phyloP scores from a whole-genome alignment of 2,113 vertebrate genomes.

The Procavia capensis region DNA sequence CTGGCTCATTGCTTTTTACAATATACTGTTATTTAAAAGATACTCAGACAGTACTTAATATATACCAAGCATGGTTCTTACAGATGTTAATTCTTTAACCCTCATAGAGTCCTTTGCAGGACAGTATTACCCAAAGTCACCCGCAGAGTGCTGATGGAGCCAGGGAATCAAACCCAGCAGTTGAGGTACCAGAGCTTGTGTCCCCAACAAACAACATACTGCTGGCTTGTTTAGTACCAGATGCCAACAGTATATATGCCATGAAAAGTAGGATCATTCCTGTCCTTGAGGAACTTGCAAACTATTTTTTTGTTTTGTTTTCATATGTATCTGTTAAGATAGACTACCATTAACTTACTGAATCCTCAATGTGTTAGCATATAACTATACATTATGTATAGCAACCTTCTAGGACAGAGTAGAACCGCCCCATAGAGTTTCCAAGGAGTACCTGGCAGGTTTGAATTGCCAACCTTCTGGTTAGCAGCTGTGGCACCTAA shows the following conservation, averaged over 20 bases:
- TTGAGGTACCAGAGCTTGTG: not conserved
- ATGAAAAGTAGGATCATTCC: not conserved
- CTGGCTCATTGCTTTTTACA: not conserved
- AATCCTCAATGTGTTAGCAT: not conserved
- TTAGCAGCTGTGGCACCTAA: too few relatives aligned
- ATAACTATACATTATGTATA: fast-evolving
- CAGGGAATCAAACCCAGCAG: not conserved
- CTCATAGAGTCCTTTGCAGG: not conserved
- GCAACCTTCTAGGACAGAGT: too few relatives aligned
- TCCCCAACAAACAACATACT: not conserved
- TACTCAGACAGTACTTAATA: not conserved
- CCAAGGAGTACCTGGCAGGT: too few relatives aligned
- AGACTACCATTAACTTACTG: not conserved
- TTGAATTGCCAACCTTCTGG: too few relatives aligned
- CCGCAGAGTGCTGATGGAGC: not conserved
- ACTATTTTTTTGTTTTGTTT: conserved; percentile 12
- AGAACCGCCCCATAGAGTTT: too few relatives aligned
- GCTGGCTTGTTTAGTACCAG: not conserved
- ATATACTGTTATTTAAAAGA: not conserved
- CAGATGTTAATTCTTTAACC: not conserved
- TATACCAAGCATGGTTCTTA: not conserved
- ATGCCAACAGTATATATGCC: not conserved
- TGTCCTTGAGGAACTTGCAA: not conserved
- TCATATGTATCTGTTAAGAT: not conserved
- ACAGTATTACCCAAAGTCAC: not conserved